These are phyloP conservation scores for Eolophus roseicapilla DNA, from an alignment of 2,113 vertebrate genomes.

Conservation along the genomic window DNA sequence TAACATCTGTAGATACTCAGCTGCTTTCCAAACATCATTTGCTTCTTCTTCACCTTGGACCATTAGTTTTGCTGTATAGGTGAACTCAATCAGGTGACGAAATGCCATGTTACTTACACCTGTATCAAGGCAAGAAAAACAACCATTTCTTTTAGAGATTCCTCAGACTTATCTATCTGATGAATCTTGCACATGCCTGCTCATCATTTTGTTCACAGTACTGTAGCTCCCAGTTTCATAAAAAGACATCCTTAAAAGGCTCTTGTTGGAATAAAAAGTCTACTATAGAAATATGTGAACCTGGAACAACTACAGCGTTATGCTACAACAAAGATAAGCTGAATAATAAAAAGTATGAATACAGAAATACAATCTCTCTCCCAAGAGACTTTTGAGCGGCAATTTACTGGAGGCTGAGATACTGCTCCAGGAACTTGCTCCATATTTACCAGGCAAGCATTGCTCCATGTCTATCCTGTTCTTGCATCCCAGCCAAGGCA, in stretches of 20 bases:
- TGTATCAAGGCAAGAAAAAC: constrained; percentile 46
- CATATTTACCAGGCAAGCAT: not conserved
- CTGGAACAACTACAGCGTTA: not conserved
- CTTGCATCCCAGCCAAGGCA: not conserved
- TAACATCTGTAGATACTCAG: constrained; percentile 97
- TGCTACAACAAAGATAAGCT: not conserved
- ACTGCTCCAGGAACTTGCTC: not conserved
- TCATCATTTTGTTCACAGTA: not conserved
- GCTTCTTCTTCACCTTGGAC: constrained; percentile 90
- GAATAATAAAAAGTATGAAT: not conserved
- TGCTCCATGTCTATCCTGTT: not conserved
- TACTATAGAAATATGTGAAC: not conserved
- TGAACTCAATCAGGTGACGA: constrained; percentile 95
- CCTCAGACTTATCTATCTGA: not conserved
- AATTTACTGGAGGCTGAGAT: not conserved
- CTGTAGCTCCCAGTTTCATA: not conserved
- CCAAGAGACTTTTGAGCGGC: not conserved
- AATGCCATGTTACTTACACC: constrained; percentile 97
- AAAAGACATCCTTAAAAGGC: not conserved
- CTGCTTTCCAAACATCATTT: constrained; percentile 95
- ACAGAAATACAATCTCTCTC: not conserved
- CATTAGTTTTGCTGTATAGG: constrained; percentile 92
- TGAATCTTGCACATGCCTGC: not conserved
- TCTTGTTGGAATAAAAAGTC: not conserved
- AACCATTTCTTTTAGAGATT: not conserved